A percentile compares a stretch with the other conserved stretches of the same genome.
Evolutionary conservation across 2,888 invertebrate genomes (phyloP).

Genomic region (Exocentrus adspersus): DNA sequence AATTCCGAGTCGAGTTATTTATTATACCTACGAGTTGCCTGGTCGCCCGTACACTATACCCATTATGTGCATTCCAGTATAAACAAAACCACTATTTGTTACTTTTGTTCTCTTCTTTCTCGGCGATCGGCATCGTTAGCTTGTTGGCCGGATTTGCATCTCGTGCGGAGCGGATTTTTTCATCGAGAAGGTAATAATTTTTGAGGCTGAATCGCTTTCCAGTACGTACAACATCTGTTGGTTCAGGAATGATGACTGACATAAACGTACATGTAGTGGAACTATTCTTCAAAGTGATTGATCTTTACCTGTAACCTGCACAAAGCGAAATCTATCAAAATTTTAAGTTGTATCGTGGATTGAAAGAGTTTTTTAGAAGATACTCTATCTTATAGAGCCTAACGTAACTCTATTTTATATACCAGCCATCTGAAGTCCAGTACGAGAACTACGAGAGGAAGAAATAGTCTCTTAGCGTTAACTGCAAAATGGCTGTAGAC

Average conservation of each 20-base stretch:
- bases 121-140: conserved; percentile 15
- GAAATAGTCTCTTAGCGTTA: too few species aligned
- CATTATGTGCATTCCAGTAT: conserved; percentile 37
- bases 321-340: too few species aligned
- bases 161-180: conserved; percentile 35
- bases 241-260: conserved; percentile 8
- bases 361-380: too few species aligned
- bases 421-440: too few species aligned
- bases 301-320: too few species aligned
- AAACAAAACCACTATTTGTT: conserved; percentile 38
- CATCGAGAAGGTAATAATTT: conserved; percentile 23
- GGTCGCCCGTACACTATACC: conserved; percentile 39
- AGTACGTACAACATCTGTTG: conserved; percentile 16
- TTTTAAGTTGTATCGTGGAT: too few species aligned
- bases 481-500: too few species aligned
- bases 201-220: conserved; percentile 9
- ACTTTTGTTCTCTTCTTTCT: conserved; percentile 32
- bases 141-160: conserved; percentile 33
- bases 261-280: not conserved
- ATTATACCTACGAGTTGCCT: conserved; percentile 53
- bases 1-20: conserved; percentile 58
- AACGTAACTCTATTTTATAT: too few species aligned
- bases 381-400: too few species aligned
- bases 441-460: too few species aligned
- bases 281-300: not conserved